Evolutionary conservation across 2,113 vertebrate genomes (phyloP).

Genomic region (Himantopus leucocephalus): DNA sequence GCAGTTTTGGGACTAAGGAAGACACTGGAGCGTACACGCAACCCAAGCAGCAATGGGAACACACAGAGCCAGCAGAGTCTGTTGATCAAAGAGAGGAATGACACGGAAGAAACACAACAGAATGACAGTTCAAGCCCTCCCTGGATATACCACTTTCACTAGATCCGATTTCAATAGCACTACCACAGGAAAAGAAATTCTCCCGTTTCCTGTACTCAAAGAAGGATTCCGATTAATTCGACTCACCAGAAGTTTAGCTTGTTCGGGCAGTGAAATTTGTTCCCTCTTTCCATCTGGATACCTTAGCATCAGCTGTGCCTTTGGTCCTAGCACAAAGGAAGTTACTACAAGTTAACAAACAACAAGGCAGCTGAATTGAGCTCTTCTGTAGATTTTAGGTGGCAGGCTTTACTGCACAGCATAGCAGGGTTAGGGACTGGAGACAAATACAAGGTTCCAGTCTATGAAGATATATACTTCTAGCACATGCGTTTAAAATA

Average conservation of each 20-base stretch:
- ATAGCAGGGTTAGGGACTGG: neutral
- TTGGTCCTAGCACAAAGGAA: conserved; percentile 85
- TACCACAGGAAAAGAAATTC: neutral
- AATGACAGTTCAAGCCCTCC: neutral
- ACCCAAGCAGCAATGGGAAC: neutral
- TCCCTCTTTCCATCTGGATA: conserved; percentile 98
- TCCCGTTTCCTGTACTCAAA: neutral
- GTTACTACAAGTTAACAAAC: conserved; percentile 2
- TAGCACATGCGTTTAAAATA: neutral
- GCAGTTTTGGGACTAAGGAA: neutral
- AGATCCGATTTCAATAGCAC: accelerated
- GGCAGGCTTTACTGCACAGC: neutral
- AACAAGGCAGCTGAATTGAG: neutral
- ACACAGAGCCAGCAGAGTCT: neutral
- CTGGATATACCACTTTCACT: neutral
- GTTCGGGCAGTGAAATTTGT: conserved; percentile 93
- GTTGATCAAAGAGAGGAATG: neutral
- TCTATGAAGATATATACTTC: neutral
- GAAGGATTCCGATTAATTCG: neutral
- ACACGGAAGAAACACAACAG: accelerated
- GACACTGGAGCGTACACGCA: neutral
- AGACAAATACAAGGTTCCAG: neutral
- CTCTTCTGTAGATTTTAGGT: neutral
- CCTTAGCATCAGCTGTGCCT: conserved; percentile 96
- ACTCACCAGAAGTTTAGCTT: conserved; percentile 94